Evolutionary conservation across 2,888 invertebrate genomes (phyloP).

Genomic region (Pollenia amentaria): DNA sequence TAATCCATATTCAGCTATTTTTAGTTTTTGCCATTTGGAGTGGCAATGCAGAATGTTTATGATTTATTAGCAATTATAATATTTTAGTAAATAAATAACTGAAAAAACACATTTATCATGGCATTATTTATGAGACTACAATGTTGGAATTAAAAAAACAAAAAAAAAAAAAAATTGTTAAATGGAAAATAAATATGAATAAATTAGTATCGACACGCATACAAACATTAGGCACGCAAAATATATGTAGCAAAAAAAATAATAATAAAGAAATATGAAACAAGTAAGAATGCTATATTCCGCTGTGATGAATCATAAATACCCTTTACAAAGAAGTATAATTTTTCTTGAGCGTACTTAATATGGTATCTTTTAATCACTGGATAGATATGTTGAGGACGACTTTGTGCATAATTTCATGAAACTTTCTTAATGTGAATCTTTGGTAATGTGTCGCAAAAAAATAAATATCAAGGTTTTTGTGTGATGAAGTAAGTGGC

Average conservation of each 20-base stretch:
- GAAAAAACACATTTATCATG: conserved; percentile 65
- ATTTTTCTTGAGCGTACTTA: no score
- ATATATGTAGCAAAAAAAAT: conserved; percentile 39
- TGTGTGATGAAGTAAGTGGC: no score
- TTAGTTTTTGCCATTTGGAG: conserved; percentile 27
- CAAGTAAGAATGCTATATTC: background rate
- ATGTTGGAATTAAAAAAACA: conserved; percentile 45
- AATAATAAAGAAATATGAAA: conserved; percentile 5
- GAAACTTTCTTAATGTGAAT: no score
- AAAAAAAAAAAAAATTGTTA: background rate
- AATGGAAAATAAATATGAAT: conserved; percentile 64
- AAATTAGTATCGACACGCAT: conserved; percentile 70
- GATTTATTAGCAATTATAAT: conserved; percentile 73
- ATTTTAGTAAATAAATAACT: conserved; percentile 45
- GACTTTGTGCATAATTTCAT: no score
- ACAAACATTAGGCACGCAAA: conserved; percentile 63
- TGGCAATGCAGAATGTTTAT: conserved; percentile 46
- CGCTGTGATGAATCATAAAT: no score
- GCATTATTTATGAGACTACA: conserved; percentile 71
- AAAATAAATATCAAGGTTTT: no score
- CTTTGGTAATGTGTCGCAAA: no score
- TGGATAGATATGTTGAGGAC: no score
- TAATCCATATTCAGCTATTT: conserved; percentile 11
- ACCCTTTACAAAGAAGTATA: no score
- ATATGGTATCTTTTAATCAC: no score